Base-by-base conservation (phyloP, 2,797 vertebrate genomes). In the Enteromius mattozi region DNA sequence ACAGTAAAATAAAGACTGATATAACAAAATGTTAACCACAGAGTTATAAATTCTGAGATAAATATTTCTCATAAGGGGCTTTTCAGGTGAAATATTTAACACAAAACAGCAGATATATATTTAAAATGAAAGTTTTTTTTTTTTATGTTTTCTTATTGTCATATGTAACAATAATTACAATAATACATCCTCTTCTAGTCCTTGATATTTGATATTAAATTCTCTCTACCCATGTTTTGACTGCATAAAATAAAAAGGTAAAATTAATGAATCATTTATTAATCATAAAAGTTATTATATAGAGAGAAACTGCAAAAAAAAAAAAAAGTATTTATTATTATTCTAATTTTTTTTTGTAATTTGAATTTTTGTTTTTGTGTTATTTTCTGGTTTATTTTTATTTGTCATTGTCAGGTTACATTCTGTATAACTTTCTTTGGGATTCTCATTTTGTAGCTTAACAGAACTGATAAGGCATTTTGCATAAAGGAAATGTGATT, bases 401-500 rank as follows among this genome's bases (percentile, higher is more conserved):
- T 71, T 65, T 1, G 27, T 66, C 21, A 6, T 24, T 65, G 45
- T 40, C 21, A 7, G 7, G 14, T 65, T 75, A 51, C 71, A 51
- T 51, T 51, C 13, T 63, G 40, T 49, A 47, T 17, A 45, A 37
- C 47, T 21, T 51, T 17, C 19, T 63, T 82, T 45, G 24, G 56
- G 24, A 77, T 77, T 35, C 75, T 65, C 21, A 37, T 16, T 75
- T 75, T 82, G 42, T 51, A 65, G 40, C 5, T 65, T 78, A 78
- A 49, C 63, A 66, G 76, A 42, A 42, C 19, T 81, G 17, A 86
- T 85, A 56, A 45, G 49, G 5, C 84, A 45, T 89, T 89, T 86
- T 76, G 79, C 70, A 82, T 84, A 59, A 85, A 24, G 30, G 42
- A 79, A 49, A 86, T 82, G 87, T 80, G 0, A 21, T 71, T 80